Conservation (phyloP, 2,113 vertebrate genomes). For the Himantopus leucocephalus region DNA sequence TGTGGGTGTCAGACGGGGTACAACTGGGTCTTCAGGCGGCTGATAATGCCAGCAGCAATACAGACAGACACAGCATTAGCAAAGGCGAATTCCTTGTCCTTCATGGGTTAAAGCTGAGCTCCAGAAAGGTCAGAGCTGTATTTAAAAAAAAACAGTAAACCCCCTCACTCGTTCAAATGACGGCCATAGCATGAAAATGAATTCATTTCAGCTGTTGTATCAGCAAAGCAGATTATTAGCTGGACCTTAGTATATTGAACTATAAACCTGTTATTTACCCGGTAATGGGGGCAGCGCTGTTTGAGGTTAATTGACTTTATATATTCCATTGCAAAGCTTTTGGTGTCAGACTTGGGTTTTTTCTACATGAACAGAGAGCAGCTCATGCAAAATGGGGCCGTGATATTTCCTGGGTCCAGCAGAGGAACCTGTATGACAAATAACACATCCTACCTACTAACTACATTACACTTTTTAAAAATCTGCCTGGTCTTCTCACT, state of each 20-base stretch:
- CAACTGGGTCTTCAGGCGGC: not conserved
- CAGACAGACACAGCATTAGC: fast-evolving
- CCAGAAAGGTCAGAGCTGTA: not conserved
- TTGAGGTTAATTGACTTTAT: not conserved
- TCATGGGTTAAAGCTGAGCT: not conserved
- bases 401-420: not conserved
- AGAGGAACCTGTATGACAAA: not conserved
- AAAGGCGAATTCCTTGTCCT: not conserved
- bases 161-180: not conserved
- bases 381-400: not conserved
- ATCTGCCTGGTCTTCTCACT: not conserved
- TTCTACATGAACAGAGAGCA: not conserved
- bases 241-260: not conserved
- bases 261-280: not conserved
- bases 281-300: not conserved
- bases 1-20: not conserved
- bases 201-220: not conserved
- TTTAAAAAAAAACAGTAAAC: not conserved
- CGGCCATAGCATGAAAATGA: not conserved
- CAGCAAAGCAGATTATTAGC: not conserved
- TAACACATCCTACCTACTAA: not conserved
- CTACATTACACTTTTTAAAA: not conserved
- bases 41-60: not conserved
- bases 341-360: not conserved
- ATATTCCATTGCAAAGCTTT: not conserved